A percentile compares a stretch with the other conserved stretches of the same genome.
Evolutionary conservation across 1,140 invertebrate species (phyloP).

Genomic region (Lordiphosa collinella): DNA sequence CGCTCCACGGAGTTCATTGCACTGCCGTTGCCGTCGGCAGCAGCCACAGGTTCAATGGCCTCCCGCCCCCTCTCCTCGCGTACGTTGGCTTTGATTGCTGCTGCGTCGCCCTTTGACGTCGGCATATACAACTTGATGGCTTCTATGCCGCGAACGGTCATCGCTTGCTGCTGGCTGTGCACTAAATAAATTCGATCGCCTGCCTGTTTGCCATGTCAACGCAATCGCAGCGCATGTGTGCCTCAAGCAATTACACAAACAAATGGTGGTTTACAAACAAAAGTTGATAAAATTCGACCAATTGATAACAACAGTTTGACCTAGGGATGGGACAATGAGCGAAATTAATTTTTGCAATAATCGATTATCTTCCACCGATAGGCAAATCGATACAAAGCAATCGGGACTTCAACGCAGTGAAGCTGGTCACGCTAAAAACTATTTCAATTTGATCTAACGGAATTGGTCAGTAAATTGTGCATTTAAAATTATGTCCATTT

Average conservation of each 20-base stretch:
- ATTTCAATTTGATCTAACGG: too few relatives aligned
- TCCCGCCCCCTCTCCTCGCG: slow-evolving; percentile 39
- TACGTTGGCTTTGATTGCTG: slow-evolving; percentile 44
- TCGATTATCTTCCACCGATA: too few relatives aligned
- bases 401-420: too few relatives aligned
- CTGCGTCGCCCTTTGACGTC: slow-evolving; percentile 41
- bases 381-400: too few relatives aligned
- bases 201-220: slow-evolving; percentile 22
- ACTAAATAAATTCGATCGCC: slow-evolving; percentile 27
- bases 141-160: slow-evolving; percentile 73
- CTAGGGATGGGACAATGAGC: too few relatives aligned
- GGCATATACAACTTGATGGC: slow-evolving; percentile 66
- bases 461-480: too few relatives aligned
- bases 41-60: slow-evolving; percentile 31
- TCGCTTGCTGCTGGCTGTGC: slow-evolving; percentile 34
- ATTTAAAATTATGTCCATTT: too few relatives aligned
- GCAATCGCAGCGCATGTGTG: neutral
- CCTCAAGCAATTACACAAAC: slow-evolving; percentile 6
- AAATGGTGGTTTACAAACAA: slow-evolving; percentile 30
- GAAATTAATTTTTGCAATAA: too few relatives aligned
- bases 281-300: neutral
- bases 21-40: slow-evolving; percentile 14
- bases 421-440: too few relatives aligned
- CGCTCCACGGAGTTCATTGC: slow-evolving; percentile 71
- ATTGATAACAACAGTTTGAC: too few relatives aligned